These are phyloP conservation scores for Passer domesticus DNA, from an alignment of 2,113 vertebrate species.

Conservation along the genomic window DNA sequence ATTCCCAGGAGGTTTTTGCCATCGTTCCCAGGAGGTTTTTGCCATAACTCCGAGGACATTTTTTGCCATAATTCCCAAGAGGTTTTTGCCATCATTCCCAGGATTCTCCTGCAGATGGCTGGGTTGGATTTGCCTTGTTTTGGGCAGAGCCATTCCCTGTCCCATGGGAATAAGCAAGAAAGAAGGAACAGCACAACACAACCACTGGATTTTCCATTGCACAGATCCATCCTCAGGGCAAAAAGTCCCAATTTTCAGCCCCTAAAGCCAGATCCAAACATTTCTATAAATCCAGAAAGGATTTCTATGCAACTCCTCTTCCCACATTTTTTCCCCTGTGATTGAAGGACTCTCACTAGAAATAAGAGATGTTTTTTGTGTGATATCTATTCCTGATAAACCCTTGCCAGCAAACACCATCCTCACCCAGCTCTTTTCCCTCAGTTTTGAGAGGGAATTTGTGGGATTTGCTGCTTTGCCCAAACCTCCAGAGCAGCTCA, in stretches of 20 bases:
- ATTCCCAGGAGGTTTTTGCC: too few species aligned
- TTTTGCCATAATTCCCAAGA: not conserved
- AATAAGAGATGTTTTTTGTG: not conserved
- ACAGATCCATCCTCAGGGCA: too few species aligned
- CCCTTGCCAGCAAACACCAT: not conserved
- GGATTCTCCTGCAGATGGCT: not conserved
- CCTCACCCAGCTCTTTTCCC: not conserved
- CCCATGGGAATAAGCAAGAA: accelerated
- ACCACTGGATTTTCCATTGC: accelerated
- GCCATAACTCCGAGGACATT: not conserved
- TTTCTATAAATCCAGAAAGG: not conserved
- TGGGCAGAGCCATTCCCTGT: not conserved
- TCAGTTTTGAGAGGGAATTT: not conserved
- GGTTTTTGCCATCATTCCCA: accelerated
- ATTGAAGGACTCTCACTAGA: not conserved
- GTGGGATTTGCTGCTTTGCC: not conserved
- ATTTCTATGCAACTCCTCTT: not conserved
- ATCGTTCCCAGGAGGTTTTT: not conserved
- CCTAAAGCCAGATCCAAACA: not conserved
- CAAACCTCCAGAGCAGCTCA: not conserved
- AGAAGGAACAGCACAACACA: accelerated
- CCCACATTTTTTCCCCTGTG: not conserved
- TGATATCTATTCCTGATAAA: not conserved
- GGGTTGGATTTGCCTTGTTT: not conserved
- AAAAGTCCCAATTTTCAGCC: not conserved